Evolutionary conservation across 2,113 vertebrate species (phyloP).

Genomic region (Eulacestoma nigropectus): DNA sequence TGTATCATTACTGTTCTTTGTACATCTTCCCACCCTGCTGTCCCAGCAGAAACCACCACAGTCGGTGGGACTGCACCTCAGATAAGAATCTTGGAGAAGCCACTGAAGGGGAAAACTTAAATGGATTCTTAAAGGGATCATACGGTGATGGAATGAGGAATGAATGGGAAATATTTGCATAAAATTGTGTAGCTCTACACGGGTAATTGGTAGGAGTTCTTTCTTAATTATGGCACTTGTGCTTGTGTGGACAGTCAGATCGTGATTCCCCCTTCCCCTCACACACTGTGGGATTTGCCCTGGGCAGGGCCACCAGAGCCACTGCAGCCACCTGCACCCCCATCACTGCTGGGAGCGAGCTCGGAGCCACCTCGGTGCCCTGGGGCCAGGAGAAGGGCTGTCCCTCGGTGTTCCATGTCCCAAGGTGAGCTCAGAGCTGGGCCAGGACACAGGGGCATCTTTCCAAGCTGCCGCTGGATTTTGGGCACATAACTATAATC

Average conservation of each 20-base stretch:
- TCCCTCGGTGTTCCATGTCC: fast-evolving
- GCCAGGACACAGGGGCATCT: fast-evolving
- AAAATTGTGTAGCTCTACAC: background rate
- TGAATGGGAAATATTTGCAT: background rate
- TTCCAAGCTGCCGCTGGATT: background rate
- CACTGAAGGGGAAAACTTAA: background rate
- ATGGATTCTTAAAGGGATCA: background rate
- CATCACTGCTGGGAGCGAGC: background rate
- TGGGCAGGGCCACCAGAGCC: background rate
- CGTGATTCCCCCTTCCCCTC: background rate
- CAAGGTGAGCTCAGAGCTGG: fast-evolving
- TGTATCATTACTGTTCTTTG: fast-evolving
- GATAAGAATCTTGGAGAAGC: background rate
- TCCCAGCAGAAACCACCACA: background rate
- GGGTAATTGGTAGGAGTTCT: background rate
- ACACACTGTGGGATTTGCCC: fast-evolving
- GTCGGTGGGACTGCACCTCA: background rate
- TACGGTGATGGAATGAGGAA: background rate
- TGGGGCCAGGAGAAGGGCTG: background rate
- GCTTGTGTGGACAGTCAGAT: background rate
- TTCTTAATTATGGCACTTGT: background rate
- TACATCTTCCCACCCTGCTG: background rate
- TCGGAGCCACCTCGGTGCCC: background rate
- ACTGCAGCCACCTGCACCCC: background rate
- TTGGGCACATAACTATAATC: fast-evolving